Conservation (phyloP, 2,113 vertebrate species). For the Saguinus imperator region DNA sequence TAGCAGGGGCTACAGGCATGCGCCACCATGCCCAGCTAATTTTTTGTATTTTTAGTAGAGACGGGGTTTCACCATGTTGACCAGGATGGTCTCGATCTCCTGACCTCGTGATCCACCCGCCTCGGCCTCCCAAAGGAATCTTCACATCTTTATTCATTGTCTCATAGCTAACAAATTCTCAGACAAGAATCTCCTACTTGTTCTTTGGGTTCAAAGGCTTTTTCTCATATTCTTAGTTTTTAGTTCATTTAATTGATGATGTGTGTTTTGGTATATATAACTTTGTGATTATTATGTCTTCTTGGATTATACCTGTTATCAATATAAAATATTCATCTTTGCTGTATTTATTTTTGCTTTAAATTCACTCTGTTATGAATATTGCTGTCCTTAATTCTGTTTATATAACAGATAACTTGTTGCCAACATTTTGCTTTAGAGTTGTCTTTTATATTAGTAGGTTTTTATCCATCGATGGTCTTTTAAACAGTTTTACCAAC, state of each 20-base stretch:
- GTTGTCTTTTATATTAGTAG: neutral
- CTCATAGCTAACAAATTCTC: neutral
- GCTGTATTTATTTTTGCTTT: slow-evolving; percentile 2
- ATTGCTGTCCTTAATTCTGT: neutral
- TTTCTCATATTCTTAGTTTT: slow-evolving; percentile 43
- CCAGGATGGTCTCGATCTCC: too few species aligned
- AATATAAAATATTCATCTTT: neutral
- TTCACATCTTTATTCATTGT: neutral
- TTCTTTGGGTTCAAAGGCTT: neutral
- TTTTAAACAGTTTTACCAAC: neutral
- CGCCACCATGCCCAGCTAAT: too few species aligned
- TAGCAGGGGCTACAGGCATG: too few species aligned
- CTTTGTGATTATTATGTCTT: neutral
- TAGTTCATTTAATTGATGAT: neutral
- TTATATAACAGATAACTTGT: neutral
- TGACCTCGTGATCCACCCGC: too few species aligned
- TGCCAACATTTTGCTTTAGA: neutral
- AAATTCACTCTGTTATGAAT: neutral
- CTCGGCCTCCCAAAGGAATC: neutral
- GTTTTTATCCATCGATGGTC: neutral
- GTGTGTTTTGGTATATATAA: neutral
- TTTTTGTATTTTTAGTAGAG: too few species aligned
- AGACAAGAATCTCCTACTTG: neutral
- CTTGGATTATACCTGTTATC: neutral
- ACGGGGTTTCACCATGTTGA: too few species aligned